These are phyloP conservation scores for Siphonodentalium dalli DNA, from an alignment of 2,888 invertebrate genomes.

Conservation along the genomic window DNA sequence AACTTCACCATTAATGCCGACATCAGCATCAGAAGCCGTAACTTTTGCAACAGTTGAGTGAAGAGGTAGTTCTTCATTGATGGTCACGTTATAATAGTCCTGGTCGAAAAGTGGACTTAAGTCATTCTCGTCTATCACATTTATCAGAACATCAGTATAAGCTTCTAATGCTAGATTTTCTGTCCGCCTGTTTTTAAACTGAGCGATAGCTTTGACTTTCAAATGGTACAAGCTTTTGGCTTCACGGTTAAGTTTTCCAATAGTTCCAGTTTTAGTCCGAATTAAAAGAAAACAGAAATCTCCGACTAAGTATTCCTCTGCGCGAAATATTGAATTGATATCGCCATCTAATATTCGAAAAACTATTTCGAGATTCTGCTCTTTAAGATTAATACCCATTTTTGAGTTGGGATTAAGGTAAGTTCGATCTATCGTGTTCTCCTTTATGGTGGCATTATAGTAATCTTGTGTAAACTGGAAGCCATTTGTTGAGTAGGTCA, in stretches of 20 bases:
- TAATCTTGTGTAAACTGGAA: conserved; percentile 53
- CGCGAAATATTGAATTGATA: conserved; percentile 87
- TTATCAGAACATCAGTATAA: conserved; percentile 68
- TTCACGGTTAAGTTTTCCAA: conserved; percentile 91
- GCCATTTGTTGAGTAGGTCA: too few species aligned
- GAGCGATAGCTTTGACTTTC: conserved; percentile 76
- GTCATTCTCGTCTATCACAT: conserved; percentile 70
- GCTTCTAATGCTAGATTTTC: too few species aligned
- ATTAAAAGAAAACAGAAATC: conserved; percentile 93
- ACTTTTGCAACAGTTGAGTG: conserved; percentile 78
- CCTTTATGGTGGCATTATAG: conserved; percentile 58
- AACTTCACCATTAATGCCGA: conserved; percentile 94
- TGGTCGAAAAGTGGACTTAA: conserved; percentile 92
- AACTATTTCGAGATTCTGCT: conserved; percentile 69
- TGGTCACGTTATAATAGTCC: conserved; percentile 83
- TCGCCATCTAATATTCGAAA: conserved; percentile 89
- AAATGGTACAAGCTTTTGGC: conserved; percentile 83
- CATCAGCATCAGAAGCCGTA: conserved; percentile 92
- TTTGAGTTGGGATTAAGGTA: conserved; percentile 75
- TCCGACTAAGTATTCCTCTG: conserved; percentile 86
- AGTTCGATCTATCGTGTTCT: conserved; percentile 74
- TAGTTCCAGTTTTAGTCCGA: conserved; percentile 84
- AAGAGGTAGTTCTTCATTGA: conserved; percentile 86
- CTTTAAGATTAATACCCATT: conserved; percentile 78
- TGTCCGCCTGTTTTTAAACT: conserved; percentile 51